Evolutionary conservation across 2,888 invertebrate genomes (phyloP).

Genomic region (Choristoneura rosaceana): DNA sequence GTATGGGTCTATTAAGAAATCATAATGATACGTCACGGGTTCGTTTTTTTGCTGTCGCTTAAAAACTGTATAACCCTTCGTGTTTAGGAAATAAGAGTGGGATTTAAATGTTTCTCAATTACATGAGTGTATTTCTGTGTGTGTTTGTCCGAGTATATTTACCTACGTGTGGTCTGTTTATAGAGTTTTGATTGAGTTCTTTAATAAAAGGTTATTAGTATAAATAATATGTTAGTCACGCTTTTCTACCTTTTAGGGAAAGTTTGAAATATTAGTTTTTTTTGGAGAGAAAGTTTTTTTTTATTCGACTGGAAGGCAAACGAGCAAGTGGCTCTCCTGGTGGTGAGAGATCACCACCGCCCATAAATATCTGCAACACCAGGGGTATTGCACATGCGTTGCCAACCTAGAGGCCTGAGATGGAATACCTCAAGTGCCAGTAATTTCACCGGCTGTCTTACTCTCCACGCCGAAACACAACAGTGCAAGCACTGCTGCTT

Average conservation of each 20-base stretch:
- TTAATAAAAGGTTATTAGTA: slow-evolving; percentile 34
- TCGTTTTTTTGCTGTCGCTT: neutral
- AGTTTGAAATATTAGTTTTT: neutral
- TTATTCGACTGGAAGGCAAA: too few species aligned
- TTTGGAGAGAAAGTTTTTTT: neutral
- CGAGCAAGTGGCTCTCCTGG: too few species aligned
- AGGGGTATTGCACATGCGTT: too few species aligned
- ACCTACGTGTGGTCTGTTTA: slow-evolving; percentile 35
- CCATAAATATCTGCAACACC: too few species aligned
- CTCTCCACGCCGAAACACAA: too few species aligned
- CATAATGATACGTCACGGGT: slow-evolving; percentile 30
- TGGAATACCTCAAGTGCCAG: too few species aligned
- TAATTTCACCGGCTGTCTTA: too few species aligned
- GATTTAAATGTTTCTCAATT: slow-evolving; percentile 10
- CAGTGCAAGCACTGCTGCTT: too few species aligned
- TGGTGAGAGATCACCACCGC: too few species aligned
- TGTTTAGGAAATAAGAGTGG: neutral
- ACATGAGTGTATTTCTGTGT: neutral
- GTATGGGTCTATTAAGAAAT: slow-evolving; percentile 33
- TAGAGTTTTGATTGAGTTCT: slow-evolving; percentile 34
- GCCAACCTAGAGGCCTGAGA: too few species aligned
- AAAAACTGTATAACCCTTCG: neutral
- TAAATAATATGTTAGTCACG: slow-evolving; percentile 29
- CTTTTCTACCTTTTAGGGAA: neutral
- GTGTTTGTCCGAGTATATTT: slow-evolving; percentile 8